phyloP scores from a whole-genome alignment of 2,797 vertebrate genomes.

The Myotis vivesi region DNA sequence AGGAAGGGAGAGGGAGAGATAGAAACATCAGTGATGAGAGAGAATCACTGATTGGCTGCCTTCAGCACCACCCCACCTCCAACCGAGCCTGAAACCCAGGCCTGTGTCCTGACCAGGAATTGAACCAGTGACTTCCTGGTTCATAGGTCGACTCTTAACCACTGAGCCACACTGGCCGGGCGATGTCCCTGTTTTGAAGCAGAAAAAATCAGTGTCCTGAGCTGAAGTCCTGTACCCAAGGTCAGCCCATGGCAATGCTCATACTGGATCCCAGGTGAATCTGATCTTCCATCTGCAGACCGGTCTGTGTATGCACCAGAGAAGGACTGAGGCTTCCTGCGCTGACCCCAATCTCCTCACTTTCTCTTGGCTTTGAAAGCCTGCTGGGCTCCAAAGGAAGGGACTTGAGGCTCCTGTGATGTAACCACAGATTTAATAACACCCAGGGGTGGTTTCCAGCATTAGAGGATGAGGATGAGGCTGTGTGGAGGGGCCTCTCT shows the following conservation, averaged over 20 bases:
- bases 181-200: background rate
- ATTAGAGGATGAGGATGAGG: slow-evolving; percentile 28
- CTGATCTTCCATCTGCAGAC: background rate
- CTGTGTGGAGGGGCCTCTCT: background rate
- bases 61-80: too few species aligned
- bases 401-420: background rate
- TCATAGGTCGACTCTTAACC: too few species aligned
- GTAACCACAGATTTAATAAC: background rate
- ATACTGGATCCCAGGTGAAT: background rate
- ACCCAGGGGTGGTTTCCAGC: background rate
- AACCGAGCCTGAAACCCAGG: too few species aligned
- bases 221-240: background rate
- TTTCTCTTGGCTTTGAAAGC: background rate
- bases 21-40: too few species aligned
- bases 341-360: slow-evolving; percentile 55
- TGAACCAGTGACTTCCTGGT: too few species aligned
- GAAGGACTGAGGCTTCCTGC: background rate
- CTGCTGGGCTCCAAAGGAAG: background rate
- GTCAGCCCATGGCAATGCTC: background rate
- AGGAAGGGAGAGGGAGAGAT: too few species aligned
- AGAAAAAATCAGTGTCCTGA: background rate
- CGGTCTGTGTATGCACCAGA: background rate
- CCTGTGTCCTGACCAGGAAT: too few species aligned
- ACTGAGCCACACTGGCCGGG: background rate
- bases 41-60: too few species aligned